Conservation (phyloP, 2,888 invertebrate species). For the Diarsia rubi region DNA sequence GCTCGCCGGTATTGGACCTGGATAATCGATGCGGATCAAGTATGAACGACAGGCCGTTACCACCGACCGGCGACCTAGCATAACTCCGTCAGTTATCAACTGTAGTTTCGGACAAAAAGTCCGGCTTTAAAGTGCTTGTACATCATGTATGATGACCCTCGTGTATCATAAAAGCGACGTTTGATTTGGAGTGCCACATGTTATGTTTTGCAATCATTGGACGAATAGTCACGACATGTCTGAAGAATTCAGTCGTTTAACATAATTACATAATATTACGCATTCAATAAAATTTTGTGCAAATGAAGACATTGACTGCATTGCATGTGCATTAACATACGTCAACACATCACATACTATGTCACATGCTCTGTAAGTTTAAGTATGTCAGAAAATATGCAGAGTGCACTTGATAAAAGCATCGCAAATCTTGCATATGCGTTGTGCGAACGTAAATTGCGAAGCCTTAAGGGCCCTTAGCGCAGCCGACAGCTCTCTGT, state of each 20-base stretch:
- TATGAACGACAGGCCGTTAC: conserved; percentile 66
- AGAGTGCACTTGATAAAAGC: conserved; percentile 62
- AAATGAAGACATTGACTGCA: conserved; percentile 23
- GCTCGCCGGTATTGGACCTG: conserved; percentile 65
- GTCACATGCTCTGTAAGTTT: background rate
- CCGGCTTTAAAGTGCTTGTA: conserved; percentile 17
- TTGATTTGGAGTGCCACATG: conserved; percentile 37
- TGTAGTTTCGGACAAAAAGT: conserved; percentile 36
- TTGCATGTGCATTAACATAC: conserved; percentile 29
- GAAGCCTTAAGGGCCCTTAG: conserved; percentile 62
- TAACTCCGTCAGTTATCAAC: conserved; percentile 50
- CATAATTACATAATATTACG: conserved; percentile 7
- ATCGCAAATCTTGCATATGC: conserved; percentile 58
- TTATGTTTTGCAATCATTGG: conserved; percentile 35
- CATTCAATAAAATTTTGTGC: conserved; percentile 18
- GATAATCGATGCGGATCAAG: conserved; percentile 73
- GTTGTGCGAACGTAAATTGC: conserved; percentile 61
- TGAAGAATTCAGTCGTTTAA: conserved; percentile 35
- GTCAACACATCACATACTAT: conserved; percentile 2
- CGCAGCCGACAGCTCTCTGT: conserved; percentile 43
- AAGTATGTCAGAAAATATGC: conserved; percentile 47
- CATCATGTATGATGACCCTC: conserved; percentile 37
- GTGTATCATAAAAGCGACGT: conserved; percentile 35
- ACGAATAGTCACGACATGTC: conserved; percentile 11
- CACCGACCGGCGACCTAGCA: conserved; percentile 49